phyloP scores from a whole-genome alignment of 2,113 vertebrate species.

The Entosphenus tridentatus region DNA sequence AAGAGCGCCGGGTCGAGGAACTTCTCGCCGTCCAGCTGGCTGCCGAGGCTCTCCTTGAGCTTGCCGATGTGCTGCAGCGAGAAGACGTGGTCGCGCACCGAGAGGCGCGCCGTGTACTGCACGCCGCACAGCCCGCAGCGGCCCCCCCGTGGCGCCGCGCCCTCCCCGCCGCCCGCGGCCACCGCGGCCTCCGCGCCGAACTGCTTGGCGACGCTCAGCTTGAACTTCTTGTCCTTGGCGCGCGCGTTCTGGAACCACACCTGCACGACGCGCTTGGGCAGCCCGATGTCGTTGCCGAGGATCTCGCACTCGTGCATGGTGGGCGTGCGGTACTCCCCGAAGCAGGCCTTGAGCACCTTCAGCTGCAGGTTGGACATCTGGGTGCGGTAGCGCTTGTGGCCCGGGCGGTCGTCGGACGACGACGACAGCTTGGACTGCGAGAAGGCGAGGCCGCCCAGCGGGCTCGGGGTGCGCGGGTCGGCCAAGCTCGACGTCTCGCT shows the following conservation, averaged over 20 bases:
- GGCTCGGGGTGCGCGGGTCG: slow-evolving; percentile 70
- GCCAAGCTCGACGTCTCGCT: slow-evolving; percentile 90
- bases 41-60: slow-evolving; percentile 90
- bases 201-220: slow-evolving; percentile 96
- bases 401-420: slow-evolving; percentile 38
- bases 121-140: slow-evolving; percentile 59
- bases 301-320: slow-evolving; percentile 99
- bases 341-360: slow-evolving; percentile 94
- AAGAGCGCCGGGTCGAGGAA: slow-evolving; percentile 94
- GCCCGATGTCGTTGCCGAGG: slow-evolving; percentile 81
- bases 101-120: slow-evolving; percentile 88
- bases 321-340: slow-evolving; percentile 90
- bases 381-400: slow-evolving; percentile 87
- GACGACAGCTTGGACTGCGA: slow-evolving; percentile 55
- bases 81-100: slow-evolving; percentile 93
- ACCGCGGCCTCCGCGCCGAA: slow-evolving; percentile 83
- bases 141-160: slow-evolving; percentile 17
- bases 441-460: slow-evolving; percentile 50
- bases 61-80: slow-evolving; percentile 93
- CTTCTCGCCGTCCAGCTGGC: slow-evolving; percentile 94
- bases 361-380: slow-evolving; percentile 98
- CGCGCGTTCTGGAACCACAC: slow-evolving; percentile 98
- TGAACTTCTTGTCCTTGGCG: slow-evolving; percentile 98
- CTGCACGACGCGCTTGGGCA: slow-evolving; percentile 93
- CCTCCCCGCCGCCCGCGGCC: slow-evolving; percentile 54